A percentile compares a stretch with the other conserved stretches of the same genome.
Evolutionary conservation across 2,113 vertebrate species (phyloP).

Genomic region (Notiomystis cincta): DNA sequence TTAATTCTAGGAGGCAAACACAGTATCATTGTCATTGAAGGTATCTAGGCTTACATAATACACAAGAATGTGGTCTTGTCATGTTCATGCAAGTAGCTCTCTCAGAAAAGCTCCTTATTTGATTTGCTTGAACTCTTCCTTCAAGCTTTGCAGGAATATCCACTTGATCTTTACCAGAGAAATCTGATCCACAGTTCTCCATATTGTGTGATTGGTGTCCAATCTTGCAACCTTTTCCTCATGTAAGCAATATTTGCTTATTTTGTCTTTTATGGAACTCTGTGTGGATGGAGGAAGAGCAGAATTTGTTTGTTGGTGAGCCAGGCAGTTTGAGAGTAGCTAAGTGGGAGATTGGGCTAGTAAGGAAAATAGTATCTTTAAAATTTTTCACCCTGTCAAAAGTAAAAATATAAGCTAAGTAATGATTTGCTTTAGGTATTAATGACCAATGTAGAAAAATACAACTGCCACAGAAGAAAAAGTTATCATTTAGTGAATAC

Average conservation of each 20-base stretch:
- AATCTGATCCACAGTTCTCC: not conserved
- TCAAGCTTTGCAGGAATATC: not conserved
- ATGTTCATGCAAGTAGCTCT: not conserved
- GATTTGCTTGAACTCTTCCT: not conserved
- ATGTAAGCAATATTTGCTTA: not conserved
- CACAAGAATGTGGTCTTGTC: not conserved
- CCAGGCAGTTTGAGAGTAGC: not conserved
- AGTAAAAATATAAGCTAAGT: not conserved
- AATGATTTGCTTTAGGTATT: not conserved
- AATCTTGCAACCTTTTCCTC: not conserved
- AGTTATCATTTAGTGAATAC: not conserved
- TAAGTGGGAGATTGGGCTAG: not conserved
- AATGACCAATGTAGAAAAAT: accelerated
- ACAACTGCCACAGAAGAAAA: not conserved
- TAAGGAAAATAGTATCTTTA: not conserved
- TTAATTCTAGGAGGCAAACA: not conserved
- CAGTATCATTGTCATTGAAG: not conserved
- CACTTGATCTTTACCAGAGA: not conserved
- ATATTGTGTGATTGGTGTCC: accelerated
- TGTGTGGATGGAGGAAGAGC: not conserved
- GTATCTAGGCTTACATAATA: not conserved
- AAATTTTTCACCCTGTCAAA: not conserved
- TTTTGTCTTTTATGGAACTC: not conserved
- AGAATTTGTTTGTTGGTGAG: not conserved
- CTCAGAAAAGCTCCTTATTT: not conserved